Conservation (phyloP, 2,797 vertebrate genomes). For the Chaunax sp. region DNA sequence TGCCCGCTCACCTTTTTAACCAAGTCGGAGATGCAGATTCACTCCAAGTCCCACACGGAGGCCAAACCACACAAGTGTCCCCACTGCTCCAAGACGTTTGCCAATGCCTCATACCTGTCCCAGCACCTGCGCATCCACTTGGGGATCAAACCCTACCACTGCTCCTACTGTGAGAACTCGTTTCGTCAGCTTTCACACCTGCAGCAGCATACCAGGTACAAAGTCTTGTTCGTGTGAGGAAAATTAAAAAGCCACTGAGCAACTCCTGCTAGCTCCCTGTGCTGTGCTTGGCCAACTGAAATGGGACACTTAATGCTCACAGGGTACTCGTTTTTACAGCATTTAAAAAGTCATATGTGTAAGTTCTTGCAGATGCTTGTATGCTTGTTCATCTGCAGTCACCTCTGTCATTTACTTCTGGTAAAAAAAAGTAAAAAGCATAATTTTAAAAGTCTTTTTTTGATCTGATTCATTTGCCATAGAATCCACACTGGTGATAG, state of each 20-base stretch:
- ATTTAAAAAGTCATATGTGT: neutral
- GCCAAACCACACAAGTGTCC: slow-evolving; percentile 99
- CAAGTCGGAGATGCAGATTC: slow-evolving; percentile 99
- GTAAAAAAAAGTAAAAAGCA: too few species aligned
- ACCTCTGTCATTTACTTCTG: neutral
- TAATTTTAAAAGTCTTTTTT: neutral
- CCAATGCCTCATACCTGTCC: slow-evolving; percentile 98
- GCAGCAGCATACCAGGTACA: slow-evolving; percentile 98
- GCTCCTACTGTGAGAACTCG: slow-evolving; percentile 99
- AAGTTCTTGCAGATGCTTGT: neutral
- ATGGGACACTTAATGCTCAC: too few species aligned
- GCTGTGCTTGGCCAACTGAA: too few species aligned
- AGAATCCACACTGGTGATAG: slow-evolving; percentile 99
- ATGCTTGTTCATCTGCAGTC: neutral
- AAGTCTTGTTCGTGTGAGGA: neutral
- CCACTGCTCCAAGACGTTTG: slow-evolving; percentile 98
- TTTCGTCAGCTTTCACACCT: slow-evolving; percentile 99
- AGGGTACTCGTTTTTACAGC: too few species aligned
- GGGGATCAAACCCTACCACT: slow-evolving; percentile 99
- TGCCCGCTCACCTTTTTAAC: slow-evolving; percentile 98
- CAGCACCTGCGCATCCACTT: slow-evolving; percentile 99
- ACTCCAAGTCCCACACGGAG: slow-evolving; percentile 99
- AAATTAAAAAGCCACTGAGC: neutral
- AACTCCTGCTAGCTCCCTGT: too few species aligned
- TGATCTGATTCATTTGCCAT: slow-evolving; percentile 27